Conservation (phyloP, 2,113 vertebrate genomes). For the Coreoperca whiteheadi region DNA sequence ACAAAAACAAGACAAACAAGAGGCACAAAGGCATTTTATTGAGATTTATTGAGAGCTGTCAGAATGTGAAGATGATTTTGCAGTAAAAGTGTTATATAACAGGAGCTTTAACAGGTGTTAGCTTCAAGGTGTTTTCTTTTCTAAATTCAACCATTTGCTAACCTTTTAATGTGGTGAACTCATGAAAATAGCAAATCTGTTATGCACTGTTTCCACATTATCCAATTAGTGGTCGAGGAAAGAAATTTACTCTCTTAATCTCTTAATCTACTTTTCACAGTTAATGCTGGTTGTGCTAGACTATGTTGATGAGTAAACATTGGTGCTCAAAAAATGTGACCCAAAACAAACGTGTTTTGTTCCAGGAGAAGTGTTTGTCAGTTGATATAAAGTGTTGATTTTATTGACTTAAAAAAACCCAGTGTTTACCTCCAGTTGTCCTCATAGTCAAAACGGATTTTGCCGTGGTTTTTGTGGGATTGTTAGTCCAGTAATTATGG, state of each 20-base stretch:
- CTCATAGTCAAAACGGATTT: slow-evolving; percentile 19
- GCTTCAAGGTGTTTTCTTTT: slow-evolving; percentile 25
- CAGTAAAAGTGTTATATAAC: not conserved
- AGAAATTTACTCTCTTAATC: slow-evolving; percentile 26
- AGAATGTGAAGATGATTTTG: not conserved
- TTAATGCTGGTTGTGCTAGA: slow-evolving; percentile 7
- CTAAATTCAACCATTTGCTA: slow-evolving; percentile 34
- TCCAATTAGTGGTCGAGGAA: slow-evolving; percentile 63
- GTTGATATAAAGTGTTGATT: slow-evolving; percentile 46
- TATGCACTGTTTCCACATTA: slow-evolving; percentile 49
- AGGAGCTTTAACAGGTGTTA: slow-evolving; percentile 19
- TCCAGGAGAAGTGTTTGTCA: slow-evolving; percentile 59
- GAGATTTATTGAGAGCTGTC: slow-evolving; percentile 14
- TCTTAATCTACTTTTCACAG: slow-evolving; percentile 21
- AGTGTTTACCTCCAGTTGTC: slow-evolving; percentile 49
- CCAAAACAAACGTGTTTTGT: slow-evolving; percentile 63
- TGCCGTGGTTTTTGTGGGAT: slow-evolving; percentile 47
- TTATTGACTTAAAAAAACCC: slow-evolving; percentile 55
- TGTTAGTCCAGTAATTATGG: slow-evolving; percentile 61
- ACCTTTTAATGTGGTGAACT: slow-evolving; percentile 39
- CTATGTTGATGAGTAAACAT: slow-evolving; percentile 38
- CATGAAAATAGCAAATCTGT: slow-evolving; percentile 53
- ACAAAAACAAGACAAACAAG: not conserved
- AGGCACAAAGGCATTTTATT: not conserved
- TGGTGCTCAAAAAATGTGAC: slow-evolving; percentile 40